Base-by-base conservation (phyloP, 2,888 invertebrate genomes). In the Apocheima hispidaria region DNA sequence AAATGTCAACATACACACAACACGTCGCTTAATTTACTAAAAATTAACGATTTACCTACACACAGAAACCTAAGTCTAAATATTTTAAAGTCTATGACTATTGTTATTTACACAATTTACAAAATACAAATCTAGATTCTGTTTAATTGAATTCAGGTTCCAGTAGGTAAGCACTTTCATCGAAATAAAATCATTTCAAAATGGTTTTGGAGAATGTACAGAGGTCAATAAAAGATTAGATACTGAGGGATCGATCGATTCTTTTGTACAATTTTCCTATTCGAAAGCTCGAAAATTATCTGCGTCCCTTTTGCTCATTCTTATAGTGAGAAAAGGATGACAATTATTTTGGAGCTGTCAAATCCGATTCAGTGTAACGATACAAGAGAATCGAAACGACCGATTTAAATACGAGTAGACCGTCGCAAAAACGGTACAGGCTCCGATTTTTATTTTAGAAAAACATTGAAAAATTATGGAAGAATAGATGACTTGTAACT, bases 41-140 rank as follows among this genome's bases (percentile, higher is more conserved):
- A 81, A 82, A 75, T n/a, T 79, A 85, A 86, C 79, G 78, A 80
- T 80, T 69, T 70, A 72, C 68, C 84, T 87, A 88, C 84, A 87
- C 84, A 83, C 83, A 73, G 72, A 77, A 72, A 72, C 68, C 83
- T 87, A 87, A 69, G 75, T 63, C 84, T 88, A 80, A 81, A 77
- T 76, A 79, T 78, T 75, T 79, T 77, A 80, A 77, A 51, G 30
- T 51, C 84, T 91, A 90, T 79, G 69, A 78, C 86, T 89, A 88
- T 79, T 68, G 53, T 69, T 88, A 88, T 90, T 85, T 90, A 90
- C 90, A 90, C 77, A 88, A 87, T 90, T 81, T 90, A 90, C 90
- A 90, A 79, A 79, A 78, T 78, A 80, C 75, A 78, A 80, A 74
- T 73, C 75, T 69, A 69, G 68, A 69, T 41, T n/a, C 21, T 5